A percentile compares a stretch with the other conserved stretches of the same genome.
Evolutionary conservation across 1,140 invertebrate genomes (phyloP).

Genomic region (Hormaphis cornu): DNA sequence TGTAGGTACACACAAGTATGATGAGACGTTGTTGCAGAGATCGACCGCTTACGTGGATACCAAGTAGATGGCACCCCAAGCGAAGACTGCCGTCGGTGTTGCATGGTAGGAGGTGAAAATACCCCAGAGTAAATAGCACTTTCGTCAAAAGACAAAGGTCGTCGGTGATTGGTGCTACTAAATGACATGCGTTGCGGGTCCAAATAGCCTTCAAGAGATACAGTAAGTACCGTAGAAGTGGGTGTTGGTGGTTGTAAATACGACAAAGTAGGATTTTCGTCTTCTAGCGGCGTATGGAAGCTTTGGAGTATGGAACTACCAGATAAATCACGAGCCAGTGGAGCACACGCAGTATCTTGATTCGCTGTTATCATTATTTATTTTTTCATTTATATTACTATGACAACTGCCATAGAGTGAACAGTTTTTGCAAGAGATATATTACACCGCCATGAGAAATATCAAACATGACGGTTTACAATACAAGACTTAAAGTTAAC

Average conservation of each 20-base stretch:
- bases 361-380: neutral
- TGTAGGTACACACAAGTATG: constrained; percentile 34
- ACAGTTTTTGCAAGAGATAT: no score
- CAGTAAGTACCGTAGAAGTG: constrained; percentile 71
- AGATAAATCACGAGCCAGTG: constrained; percentile 43
- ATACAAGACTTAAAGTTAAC: no score
- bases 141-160: constrained; percentile 60
- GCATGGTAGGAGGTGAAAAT: constrained; percentile 58
- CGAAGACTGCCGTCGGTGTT: constrained; percentile 34
- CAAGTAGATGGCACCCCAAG: constrained; percentile 49
- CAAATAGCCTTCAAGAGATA: constrained; percentile 73
- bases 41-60: constrained; percentile 41
- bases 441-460: no score
- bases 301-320: constrained; percentile 53
- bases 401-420: no score
- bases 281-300: constrained; percentile 52
- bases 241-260: constrained; percentile 60
- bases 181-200: constrained; percentile 69
- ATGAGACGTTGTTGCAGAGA: constrained; percentile 30
- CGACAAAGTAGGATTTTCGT: constrained; percentile 46
- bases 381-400: no score
- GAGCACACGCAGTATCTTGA: constrained; percentile 38
- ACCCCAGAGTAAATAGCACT: constrained; percentile 56
- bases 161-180: constrained; percentile 56
- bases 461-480: no score